Conservation (phyloP, 2,888 invertebrate species). For the Eutolmus rufibarbis region DNA sequence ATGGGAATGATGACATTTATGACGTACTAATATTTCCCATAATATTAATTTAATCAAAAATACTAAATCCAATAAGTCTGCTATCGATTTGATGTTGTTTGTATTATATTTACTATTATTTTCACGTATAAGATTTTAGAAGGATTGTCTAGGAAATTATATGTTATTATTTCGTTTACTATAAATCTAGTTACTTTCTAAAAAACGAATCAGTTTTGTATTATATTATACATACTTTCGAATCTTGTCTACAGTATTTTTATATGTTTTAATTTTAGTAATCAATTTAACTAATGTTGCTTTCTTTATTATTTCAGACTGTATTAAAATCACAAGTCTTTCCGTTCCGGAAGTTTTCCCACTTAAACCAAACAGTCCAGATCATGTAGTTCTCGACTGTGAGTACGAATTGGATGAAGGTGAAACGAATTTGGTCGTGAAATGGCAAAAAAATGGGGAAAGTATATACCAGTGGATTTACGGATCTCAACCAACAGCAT, state of each 20-base stretch:
- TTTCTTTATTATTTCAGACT: neutral
- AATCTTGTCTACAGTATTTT: neutral
- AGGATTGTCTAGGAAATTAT: no score
- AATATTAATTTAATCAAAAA: no score
- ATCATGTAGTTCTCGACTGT: slow-evolving; percentile 70
- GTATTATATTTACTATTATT: no score
- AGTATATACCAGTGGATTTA: slow-evolving; percentile 85
- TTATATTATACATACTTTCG: neutral
- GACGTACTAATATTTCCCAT: no score
- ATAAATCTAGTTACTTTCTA: no score
- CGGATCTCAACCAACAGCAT: slow-evolving; percentile 70
- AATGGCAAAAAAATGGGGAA: slow-evolving; percentile 76
- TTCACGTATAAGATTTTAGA: no score
- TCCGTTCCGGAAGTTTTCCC: slow-evolving; percentile 11
- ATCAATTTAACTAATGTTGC: neutral
- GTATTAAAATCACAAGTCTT: slow-evolving; percentile 7
- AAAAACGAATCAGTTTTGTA: no score
- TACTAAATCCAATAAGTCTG: no score
- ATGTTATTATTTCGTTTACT: no score
- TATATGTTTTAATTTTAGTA: neutral
- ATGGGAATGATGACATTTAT: no score
- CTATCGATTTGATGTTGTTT: no score
- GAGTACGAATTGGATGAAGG: slow-evolving; percentile 70
- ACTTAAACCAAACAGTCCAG: neutral
- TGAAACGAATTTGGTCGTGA: slow-evolving; percentile 74